These are phyloP conservation scores for Sphenopsis melanotis DNA, from an alignment of 2,797 vertebrate species.

Conservation along the genomic window DNA sequence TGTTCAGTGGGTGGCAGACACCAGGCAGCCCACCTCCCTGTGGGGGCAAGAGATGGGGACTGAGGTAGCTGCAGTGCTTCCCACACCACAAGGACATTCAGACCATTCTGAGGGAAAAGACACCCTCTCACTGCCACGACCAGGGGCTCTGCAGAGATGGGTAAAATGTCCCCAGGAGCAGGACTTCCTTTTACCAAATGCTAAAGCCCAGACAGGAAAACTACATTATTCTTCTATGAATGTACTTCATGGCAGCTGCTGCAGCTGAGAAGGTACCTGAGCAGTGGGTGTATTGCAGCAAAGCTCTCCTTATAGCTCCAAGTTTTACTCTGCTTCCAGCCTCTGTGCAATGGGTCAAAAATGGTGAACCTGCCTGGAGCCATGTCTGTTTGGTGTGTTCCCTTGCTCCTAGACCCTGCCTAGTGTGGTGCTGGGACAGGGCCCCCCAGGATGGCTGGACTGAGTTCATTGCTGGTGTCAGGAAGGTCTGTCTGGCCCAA, in stretches of 20 bases:
- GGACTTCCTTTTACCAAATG: neutral
- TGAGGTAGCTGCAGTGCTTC: neutral
- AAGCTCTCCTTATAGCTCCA: neutral
- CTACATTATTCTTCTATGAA: neutral
- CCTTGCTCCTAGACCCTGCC: neutral
- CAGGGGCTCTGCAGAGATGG: neutral
- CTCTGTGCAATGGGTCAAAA: neutral
- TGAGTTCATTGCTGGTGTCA: neutral
- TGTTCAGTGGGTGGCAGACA: neutral
- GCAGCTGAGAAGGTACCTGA: neutral
- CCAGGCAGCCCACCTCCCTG: neutral
- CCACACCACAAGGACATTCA: fast-evolving
- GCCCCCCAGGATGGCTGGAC: neutral
- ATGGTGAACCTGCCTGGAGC: neutral
- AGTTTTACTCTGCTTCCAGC: neutral
- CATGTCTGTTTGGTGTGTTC: neutral
- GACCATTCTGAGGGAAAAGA: neutral
- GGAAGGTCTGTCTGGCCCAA: neutral
- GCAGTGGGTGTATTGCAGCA: fast-evolving
- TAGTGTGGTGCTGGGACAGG: fast-evolving
- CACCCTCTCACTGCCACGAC: fast-evolving
- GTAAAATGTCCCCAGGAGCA: fast-evolving
- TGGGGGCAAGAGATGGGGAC: fast-evolving
- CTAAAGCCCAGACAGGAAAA: neutral
- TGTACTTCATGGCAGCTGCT: neutral